Conservation (phyloP, 2,113 vertebrate species). For the Galbula dea region DNA sequence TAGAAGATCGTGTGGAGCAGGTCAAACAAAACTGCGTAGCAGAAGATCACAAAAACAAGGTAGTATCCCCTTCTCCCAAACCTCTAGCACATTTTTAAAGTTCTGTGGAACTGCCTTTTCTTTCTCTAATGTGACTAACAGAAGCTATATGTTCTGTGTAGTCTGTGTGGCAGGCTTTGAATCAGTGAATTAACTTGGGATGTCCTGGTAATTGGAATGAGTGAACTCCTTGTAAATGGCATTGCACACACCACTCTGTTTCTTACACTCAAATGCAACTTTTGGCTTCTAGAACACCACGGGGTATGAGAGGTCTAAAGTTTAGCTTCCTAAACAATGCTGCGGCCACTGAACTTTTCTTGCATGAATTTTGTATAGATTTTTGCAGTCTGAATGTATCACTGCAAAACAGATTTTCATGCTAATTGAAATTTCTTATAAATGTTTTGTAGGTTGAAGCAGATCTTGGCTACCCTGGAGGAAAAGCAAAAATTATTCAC, state of each 20-base stretch:
- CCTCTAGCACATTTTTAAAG: slow-evolving; percentile 58
- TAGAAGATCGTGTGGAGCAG: slow-evolving; percentile 94
- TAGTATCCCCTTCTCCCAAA: slow-evolving; percentile 83
- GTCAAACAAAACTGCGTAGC: slow-evolving; percentile 90
- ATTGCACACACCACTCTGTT: neutral
- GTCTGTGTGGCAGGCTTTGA: slow-evolving; percentile 39
- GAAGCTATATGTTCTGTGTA: slow-evolving; percentile 31
- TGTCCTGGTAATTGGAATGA: slow-evolving; percentile 16
- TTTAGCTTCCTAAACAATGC: slow-evolving; percentile 49
- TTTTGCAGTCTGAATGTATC: neutral
- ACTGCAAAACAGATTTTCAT: neutral
- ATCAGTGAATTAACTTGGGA: slow-evolving; percentile 27
- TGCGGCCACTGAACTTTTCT: slow-evolving; percentile 64
- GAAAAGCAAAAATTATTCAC: slow-evolving; percentile 96
- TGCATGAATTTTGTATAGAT: slow-evolving; percentile 45
- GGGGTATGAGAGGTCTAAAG: slow-evolving; percentile 22
- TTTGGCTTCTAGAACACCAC: slow-evolving; percentile 43
- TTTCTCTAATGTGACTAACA: slow-evolving; percentile 39
- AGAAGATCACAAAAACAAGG: slow-evolving; percentile 91
- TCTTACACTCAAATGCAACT: neutral
- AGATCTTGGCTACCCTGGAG: slow-evolving; percentile 94
- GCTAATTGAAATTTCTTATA: neutral
- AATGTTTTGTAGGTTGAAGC: slow-evolving; percentile 89
- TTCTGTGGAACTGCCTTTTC: slow-evolving; percentile 63
- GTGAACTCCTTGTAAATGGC: slow-evolving; percentile 33